Percentiles rank a stretch among this genome's conserved stretches.
Evolutionary conservation across 2,888 invertebrate genomes (phyloP).

Genomic region (Tachina grossa): DNA sequence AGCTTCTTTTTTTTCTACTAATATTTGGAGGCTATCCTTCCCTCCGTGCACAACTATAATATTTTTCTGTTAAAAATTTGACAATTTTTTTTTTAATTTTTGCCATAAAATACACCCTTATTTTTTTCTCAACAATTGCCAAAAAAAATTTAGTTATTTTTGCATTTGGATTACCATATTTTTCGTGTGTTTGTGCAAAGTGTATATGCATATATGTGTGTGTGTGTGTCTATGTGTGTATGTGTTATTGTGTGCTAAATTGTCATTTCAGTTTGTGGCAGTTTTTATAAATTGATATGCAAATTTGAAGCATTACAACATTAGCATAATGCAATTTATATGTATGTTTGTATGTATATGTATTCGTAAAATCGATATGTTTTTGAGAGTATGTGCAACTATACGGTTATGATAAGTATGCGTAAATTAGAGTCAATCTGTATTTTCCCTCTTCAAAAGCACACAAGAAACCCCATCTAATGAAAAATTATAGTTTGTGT

Average conservation of each 20-base stretch:
- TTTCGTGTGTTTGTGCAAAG: not conserved
- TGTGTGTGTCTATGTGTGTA: not conserved
- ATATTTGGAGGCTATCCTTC: not conserved
- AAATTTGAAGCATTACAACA: conserved; percentile 78
- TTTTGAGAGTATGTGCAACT: not conserved
- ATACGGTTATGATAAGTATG: not conserved
- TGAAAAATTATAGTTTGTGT: conserved; percentile 52
- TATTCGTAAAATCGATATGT: conserved; percentile 9
- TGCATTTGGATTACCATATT: conserved; percentile 14
- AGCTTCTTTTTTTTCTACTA: not conserved
- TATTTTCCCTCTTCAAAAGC: not conserved
- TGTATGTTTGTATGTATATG: conserved; percentile 9
- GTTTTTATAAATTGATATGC: conserved; percentile 75
- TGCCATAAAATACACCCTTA: conserved; percentile 53
- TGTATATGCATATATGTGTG: too few relatives aligned
- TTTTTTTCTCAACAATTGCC: conserved; percentile 36
- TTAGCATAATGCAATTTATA: conserved; percentile 76
- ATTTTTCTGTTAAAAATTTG: conserved; percentile 7
- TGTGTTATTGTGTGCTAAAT: not conserved
- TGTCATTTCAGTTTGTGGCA: conserved; percentile 46
- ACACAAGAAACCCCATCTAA: conserved; percentile 12
- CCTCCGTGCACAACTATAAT: not conserved
- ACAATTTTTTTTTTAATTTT: conserved; percentile 45
- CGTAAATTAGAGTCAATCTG: conserved; percentile 18
- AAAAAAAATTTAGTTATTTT: conserved; percentile 46